Base-by-base conservation (phyloP, 1,140 invertebrate genomes). In the Dufourea novaeangliae region DNA sequence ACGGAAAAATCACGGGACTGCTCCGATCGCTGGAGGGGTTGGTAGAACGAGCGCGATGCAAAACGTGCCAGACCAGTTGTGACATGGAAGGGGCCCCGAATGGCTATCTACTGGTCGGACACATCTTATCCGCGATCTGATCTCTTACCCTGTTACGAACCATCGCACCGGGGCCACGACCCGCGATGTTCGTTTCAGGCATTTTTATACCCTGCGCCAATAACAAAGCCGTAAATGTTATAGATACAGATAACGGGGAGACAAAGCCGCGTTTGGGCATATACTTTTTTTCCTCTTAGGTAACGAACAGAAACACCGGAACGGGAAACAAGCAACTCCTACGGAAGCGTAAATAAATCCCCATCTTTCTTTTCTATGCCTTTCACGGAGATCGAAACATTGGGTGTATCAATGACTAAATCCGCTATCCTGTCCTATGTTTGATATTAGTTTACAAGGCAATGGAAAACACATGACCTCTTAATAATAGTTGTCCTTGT, bases 121-220 rank as follows among this genome's bases (percentile, higher is more conserved):
- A 86, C 86, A 90, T 90, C 89, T 89, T 90, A 90, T 90, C 89
- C 62, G 37, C 71, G 70, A 90, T 90, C 89, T 89, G 76, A 90
- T 90, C 88, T 87, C 83, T 87, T 85, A 83, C 85, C 72, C 86
- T 74, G 86, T 86, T 86, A 88, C 84, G 86, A 86, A 87, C 88
- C 83, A 86, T 87, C 88, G 83, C 88, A 81, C 72, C 69, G 70
- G 37, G 80, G 79, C 75, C 83, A 83, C 81, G 83, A 86, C 81
- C 81, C 63, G 77, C 80, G 78, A 70, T 77, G 86, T 78, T 73
- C 79, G 72, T 80, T 80, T 84, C 73, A 63, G 59, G 64, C 41
- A 80, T 84, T 84, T 84, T 84, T 83, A 73, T 70, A n/a, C 77
- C 77, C 62, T 44, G 64, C 20, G 32, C 64, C 61, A 71, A 82